phyloP scores from a whole-genome alignment of 1,140 invertebrate genomes.

The Drosophila suzukii region DNA sequence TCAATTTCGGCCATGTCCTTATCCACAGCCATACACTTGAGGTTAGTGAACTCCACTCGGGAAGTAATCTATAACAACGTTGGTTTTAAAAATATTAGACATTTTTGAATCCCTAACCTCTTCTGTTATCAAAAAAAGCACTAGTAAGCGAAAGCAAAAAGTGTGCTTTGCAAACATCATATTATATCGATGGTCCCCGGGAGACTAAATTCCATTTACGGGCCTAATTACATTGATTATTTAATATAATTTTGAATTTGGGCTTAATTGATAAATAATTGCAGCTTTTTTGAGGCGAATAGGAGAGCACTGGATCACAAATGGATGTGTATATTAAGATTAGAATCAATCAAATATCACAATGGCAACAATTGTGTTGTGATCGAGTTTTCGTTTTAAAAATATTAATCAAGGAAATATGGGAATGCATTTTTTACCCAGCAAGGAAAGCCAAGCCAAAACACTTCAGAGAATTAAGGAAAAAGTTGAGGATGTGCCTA shows the following conservation, averaged over 20 bases:
- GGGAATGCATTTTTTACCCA: no score
- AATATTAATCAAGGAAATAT: no score
- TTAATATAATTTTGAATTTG: background rate
- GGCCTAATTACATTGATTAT: background rate
- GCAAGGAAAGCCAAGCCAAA: background rate
- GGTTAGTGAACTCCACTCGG: constrained; percentile 3
- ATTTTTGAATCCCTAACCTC: background rate
- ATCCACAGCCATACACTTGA: background rate
- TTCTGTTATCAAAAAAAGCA: background rate
- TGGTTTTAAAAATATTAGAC: background rate
- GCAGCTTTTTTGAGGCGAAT: background rate
- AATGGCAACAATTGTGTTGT: no score
- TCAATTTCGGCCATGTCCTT: background rate
- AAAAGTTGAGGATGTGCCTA: constrained; percentile 4
- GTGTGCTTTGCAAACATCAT: background rate
- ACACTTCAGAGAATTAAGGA: constrained; percentile 17
- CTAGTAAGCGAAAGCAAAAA: background rate
- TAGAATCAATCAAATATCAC: background rate
- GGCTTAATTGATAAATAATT: background rate
- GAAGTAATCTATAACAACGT: background rate
- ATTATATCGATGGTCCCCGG: no score
- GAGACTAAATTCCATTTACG: background rate
- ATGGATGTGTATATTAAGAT: background rate
- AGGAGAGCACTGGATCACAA: background rate
- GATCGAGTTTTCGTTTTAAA: no score